Conservation (phyloP, 2,888 invertebrate species). For the Leucozona laternaria region DNA sequence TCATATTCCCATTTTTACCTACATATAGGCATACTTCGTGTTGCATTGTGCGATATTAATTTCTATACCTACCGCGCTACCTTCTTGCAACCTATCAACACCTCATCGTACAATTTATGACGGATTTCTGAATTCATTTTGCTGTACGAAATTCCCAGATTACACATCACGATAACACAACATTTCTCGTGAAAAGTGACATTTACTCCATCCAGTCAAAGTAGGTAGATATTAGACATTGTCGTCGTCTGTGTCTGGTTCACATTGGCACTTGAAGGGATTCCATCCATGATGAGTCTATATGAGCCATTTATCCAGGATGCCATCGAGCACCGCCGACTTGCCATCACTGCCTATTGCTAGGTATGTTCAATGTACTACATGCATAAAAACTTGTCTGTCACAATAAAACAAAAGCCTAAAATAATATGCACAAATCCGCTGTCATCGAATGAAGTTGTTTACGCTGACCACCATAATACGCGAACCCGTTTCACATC, state of each 20-base stretch:
- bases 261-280: conserved; percentile 56
- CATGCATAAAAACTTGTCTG: conserved; percentile 20
- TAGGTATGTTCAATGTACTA: too few species aligned
- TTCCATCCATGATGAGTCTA: conserved; percentile 29
- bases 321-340: conserved; percentile 37
- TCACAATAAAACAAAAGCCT: conserved; percentile 69
- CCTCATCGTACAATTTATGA: conserved; percentile 66
- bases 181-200: conserved; percentile 33
- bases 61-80: conserved; percentile 1
- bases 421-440: conserved; percentile 74
- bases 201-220: not conserved
- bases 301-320: conserved; percentile 53
- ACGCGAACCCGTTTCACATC: conserved; percentile 36
- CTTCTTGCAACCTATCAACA: conserved; percentile 45
- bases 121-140: conserved; percentile 69
- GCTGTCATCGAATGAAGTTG: conserved; percentile 62
- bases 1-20: conserved; percentile 39
- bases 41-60: conserved; percentile 57
- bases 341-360: too few species aligned
- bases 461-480: conserved; percentile 59
- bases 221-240: not conserved
- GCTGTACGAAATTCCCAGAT: conserved; percentile 54
- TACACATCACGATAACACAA: conserved; percentile 54
- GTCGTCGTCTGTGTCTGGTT: conserved; percentile 49
- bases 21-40: conserved; percentile 12